Conservation (phyloP, 2,888 invertebrate genomes). For the Cataglyphis altisquamis region DNA sequence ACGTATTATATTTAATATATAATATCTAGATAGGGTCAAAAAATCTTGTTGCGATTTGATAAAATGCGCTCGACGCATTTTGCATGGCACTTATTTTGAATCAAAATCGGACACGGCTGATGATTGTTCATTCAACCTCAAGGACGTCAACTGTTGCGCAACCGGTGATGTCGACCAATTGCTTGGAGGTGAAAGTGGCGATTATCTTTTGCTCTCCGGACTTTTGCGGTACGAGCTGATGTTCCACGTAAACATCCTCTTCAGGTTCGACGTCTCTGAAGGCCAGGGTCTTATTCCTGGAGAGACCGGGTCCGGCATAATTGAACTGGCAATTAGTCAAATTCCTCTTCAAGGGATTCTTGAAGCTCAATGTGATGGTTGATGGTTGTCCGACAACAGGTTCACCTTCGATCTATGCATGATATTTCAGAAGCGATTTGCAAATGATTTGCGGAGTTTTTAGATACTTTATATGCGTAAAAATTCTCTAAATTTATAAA, state of each 20-base stretch:
- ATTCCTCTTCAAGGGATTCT: slow-evolving; percentile 90
- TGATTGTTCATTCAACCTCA: slow-evolving; percentile 73
- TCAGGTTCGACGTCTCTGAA: slow-evolving; percentile 88
- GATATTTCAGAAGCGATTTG: slow-evolving; percentile 60
- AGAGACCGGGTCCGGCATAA: slow-evolving; percentile 90
- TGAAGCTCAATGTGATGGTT: slow-evolving; percentile 88
- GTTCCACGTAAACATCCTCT: slow-evolving; percentile 87
- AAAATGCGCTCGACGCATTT: background rate
- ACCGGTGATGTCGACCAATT: slow-evolving; percentile 91
- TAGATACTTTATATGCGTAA: background rate
- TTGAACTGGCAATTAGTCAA: slow-evolving; percentile 91
- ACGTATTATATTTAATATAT: background rate
- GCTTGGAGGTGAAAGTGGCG: slow-evolving; percentile 90
- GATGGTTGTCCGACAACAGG: slow-evolving; percentile 88
- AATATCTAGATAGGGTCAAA: background rate
- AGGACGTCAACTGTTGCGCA: slow-evolving; percentile 89
- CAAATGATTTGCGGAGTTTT: background rate
- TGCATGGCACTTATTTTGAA: background rate
- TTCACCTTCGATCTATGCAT: slow-evolving; percentile 88
- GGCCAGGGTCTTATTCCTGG: slow-evolving; percentile 88
- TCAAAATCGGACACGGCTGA: background rate
- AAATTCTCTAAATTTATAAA: background rate
- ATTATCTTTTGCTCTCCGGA: slow-evolving; percentile 90
- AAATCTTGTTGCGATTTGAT: slow-evolving; percentile 25
- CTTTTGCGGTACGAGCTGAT: slow-evolving; percentile 89